Percentiles rank a stretch among this genome's conserved stretches.
These are phyloP conservation scores for Pongo abelii DNA, from an alignment of 2,113 vertebrate genomes.

Conservation along the genomic window DNA sequence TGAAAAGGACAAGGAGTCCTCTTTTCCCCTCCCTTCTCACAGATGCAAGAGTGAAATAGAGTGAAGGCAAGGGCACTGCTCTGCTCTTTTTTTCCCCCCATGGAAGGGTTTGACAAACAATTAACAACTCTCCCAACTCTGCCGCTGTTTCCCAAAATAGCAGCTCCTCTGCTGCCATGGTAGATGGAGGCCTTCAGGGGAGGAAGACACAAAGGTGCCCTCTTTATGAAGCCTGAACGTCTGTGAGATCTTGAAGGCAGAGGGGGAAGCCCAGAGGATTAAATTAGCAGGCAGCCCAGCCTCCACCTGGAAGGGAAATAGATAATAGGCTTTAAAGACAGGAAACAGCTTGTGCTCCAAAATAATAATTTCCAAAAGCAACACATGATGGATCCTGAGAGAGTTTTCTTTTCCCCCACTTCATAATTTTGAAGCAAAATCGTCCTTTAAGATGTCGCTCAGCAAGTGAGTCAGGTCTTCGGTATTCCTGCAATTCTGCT, in stretches of 20 bases:
- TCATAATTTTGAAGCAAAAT: constrained; percentile 21
- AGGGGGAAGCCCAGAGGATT: constrained; percentile 76
- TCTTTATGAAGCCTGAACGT: constrained; percentile 59
- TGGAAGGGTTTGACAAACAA: constrained; percentile 84
- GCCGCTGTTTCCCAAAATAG: constrained; percentile 87
- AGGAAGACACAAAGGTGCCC: constrained; percentile 82
- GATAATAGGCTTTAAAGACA: constrained; percentile 82
- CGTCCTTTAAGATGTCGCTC: neutral
- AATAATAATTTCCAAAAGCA: constrained; percentile 78
- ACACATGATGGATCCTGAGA: constrained; percentile 50
- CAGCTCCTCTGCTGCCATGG: constrained; percentile 68
- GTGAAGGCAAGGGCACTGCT: constrained; percentile 41
- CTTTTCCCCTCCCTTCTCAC: neutral
- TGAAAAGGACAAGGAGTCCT: neutral
- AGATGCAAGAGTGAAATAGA: neutral
- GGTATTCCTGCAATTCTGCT: constrained; percentile 45
- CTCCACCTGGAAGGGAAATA: constrained; percentile 81
- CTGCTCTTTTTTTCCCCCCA: constrained; percentile 51
- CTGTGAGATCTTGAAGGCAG: constrained; percentile 64
- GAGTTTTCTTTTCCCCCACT: neutral
- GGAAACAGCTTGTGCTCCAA: constrained; percentile 82
- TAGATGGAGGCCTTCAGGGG: constrained; percentile 66
- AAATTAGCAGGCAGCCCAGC: constrained; percentile 77
- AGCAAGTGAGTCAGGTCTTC: constrained; percentile 23
- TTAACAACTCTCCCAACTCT: constrained; percentile 84